A percentile compares a stretch with the other conserved stretches of the same genome.
Evolutionary conservation across 2,113 vertebrate species (phyloP).

Genomic region (Caloenas nicobarica): DNA sequence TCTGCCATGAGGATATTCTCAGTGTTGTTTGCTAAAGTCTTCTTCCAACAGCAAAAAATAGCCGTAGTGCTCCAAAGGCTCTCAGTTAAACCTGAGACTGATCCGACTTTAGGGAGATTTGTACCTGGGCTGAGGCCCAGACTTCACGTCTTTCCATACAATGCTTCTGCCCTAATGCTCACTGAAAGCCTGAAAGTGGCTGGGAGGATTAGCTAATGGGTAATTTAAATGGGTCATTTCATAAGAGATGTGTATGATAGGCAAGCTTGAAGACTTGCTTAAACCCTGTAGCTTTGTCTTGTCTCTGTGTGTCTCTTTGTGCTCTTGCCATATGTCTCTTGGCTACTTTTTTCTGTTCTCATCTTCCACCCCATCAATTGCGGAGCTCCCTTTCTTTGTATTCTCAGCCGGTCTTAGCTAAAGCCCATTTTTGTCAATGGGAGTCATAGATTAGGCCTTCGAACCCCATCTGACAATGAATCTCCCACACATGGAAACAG

Average conservation of each 20-base stretch:
- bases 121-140: slow-evolving; percentile 13
- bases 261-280: slow-evolving; percentile 12
- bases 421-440: slow-evolving; percentile 43
- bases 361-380: slow-evolving; percentile 30
- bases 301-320: slow-evolving; percentile 35
- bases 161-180: not conserved
- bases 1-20: not conserved
- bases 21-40: not conserved
- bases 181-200: slow-evolving; percentile 16
- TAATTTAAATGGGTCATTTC: slow-evolving; percentile 57
- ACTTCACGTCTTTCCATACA: not conserved
- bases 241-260: slow-evolving; percentile 25
- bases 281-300: slow-evolving; percentile 44
- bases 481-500: slow-evolving; percentile 7
- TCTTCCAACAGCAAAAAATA: not conserved
- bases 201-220: slow-evolving; percentile 51
- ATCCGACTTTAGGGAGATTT: not conserved
- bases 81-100: not conserved
- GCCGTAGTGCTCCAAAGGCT: not conserved
- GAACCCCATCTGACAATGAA: not conserved
- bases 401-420: not conserved
- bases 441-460: slow-evolving; percentile 16
- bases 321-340: slow-evolving; percentile 39
- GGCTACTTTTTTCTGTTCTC: slow-evolving; percentile 34
- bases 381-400: slow-evolving; percentile 21